A percentile compares a stretch with the other conserved stretches of the same genome.
phyloP scores from a whole-genome alignment of 2,888 invertebrate species.

The Anthoptus insignis region DNA sequence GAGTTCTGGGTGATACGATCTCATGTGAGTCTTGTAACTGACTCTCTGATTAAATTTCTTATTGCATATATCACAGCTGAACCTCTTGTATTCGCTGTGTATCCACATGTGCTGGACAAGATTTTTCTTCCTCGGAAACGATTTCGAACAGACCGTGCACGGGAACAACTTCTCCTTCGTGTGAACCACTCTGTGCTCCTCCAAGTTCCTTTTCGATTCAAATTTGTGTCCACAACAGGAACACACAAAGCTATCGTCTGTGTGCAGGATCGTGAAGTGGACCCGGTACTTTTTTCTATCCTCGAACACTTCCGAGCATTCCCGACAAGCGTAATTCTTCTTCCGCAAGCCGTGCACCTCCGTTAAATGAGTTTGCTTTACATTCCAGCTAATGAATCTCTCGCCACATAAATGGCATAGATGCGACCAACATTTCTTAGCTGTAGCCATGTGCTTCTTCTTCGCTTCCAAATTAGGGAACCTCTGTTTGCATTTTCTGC shows the following conservation, averaged over 20 bases:
- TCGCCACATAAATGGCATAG: conserved; percentile 71
- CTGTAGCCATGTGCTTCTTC: conserved; percentile 63
- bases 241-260: conserved; percentile 71
- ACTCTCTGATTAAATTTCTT: conserved; percentile 78
- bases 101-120: conserved; percentile 79
- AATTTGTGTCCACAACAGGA: conserved; percentile 74
- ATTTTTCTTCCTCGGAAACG: conserved; percentile 75
- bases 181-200: conserved; percentile 83
- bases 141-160: conserved; percentile 81
- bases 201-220: conserved; percentile 65
- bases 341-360: conserved; percentile 66
- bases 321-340: conserved; percentile 66
- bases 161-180: conserved; percentile 82
- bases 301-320: conserved; percentile 66
- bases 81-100: conserved; percentile 74
- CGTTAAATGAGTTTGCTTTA: conserved; percentile 67
- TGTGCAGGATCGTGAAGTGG: conserved; percentile 70
- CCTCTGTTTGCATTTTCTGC: conserved; percentile 71
- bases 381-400: conserved; percentile 66
- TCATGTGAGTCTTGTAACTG: conserved; percentile 80
- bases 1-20: conserved; percentile 72
- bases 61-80: conserved; percentile 71
- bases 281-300: conserved; percentile 67
- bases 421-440: conserved; percentile 71
- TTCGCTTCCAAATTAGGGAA: conserved; percentile 67